These are phyloP conservation scores for Taxidea taxus DNA, from an alignment of 2,113 vertebrate species.

Conservation along the genomic window DNA sequence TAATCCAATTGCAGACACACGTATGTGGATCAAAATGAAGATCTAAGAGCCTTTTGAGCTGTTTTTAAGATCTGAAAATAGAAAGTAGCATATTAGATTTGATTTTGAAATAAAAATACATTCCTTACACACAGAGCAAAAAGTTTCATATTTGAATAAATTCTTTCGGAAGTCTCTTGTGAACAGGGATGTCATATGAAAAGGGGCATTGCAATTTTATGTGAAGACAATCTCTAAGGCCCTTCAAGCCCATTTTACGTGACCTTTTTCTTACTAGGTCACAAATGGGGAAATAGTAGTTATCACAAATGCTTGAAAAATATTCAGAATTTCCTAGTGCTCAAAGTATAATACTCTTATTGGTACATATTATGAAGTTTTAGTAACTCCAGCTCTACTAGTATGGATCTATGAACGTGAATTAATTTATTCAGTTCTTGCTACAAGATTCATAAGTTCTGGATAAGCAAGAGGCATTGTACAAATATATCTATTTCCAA, in stretches of 20 bases:
- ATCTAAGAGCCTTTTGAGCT: constrained; percentile 34
- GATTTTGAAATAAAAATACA: constrained; percentile 55
- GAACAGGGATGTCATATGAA: neutral
- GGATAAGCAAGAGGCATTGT: neutral
- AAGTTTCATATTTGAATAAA: constrained; percentile 36
- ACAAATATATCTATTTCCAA: neutral
- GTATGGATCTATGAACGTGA: neutral
- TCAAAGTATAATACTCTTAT: neutral
- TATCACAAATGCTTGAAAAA: neutral
- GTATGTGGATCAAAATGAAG: constrained; percentile 31
- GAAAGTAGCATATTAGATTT: constrained; percentile 34
- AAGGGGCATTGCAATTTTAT: neutral
- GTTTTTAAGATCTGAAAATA: constrained; percentile 43
- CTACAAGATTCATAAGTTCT: neutral
- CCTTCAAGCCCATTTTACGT: neutral
- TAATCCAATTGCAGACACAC: constrained; percentile 51
- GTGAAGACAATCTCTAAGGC: neutral
- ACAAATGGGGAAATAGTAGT: neutral
- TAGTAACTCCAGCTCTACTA: neutral
- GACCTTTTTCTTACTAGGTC: neutral
- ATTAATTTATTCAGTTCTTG: neutral
- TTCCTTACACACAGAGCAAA: constrained; percentile 31
- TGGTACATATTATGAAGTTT: neutral
- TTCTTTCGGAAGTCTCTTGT: neutral
- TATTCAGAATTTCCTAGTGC: neutral